phyloP scores from a whole-genome alignment of 2,113 vertebrate genomes.

The Bubo bubo region DNA sequence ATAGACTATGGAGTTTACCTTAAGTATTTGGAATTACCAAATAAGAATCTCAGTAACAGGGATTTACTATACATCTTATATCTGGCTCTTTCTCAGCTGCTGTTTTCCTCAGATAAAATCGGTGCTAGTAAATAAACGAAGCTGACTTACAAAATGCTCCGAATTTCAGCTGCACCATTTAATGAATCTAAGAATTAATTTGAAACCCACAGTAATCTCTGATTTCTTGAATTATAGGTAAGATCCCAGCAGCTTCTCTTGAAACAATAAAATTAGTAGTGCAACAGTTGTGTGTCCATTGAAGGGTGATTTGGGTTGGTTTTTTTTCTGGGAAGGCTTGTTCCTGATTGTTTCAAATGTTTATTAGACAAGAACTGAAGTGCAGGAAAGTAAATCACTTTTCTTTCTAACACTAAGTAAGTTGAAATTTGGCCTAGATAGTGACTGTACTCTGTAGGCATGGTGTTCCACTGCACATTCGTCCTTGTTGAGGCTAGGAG shows the following conservation, averaged over 20 bases:
- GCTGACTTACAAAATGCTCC: neutral
- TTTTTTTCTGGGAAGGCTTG: neutral
- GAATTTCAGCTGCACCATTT: neutral
- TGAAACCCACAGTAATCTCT: neutral
- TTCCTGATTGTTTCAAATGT: neutral
- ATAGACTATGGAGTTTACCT: neutral
- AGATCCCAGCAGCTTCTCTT: neutral
- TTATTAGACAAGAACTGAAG: neutral
- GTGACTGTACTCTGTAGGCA: neutral
- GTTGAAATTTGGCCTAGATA: neutral
- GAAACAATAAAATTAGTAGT: neutral
- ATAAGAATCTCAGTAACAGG: neutral
- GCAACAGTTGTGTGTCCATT: neutral
- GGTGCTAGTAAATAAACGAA: neutral
- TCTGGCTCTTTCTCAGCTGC: neutral
- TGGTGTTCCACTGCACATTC: neutral
- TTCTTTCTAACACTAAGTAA: neutral
- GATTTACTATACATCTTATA: neutral
- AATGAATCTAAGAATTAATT: neutral
- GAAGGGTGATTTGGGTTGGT: neutral
- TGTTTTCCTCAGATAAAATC: neutral
- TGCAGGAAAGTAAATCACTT: neutral
- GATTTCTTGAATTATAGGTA: neutral
- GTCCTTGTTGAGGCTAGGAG: neutral
- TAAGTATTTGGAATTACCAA: neutral